A percentile compares a stretch with the other conserved stretches of the same genome.
Conservation (phyloP, 2,888 invertebrate species). For the Drosophila maculinotata region DNA sequence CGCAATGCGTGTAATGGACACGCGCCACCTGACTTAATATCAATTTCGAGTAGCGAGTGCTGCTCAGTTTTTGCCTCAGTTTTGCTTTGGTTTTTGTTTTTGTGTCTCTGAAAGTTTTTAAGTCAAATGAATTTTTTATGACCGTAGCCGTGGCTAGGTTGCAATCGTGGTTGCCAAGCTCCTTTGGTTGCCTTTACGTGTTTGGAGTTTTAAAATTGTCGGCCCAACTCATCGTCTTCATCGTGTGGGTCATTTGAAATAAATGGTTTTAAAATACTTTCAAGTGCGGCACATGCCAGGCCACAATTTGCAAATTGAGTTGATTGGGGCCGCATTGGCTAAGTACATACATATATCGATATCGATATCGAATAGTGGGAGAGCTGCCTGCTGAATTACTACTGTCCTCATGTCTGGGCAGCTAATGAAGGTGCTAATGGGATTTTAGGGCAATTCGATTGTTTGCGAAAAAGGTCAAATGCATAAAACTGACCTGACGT, state of each 20-base stretch:
- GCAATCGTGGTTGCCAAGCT: constrained; percentile 35
- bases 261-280: constrained; percentile 78
- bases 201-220: constrained; percentile 64
- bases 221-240: constrained; percentile 37
- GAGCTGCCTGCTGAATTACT: constrained; percentile 13
- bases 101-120: constrained; percentile 69
- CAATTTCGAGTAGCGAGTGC: constrained; percentile 59
- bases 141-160: constrained; percentile 29
- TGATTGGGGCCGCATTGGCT: constrained; percentile 23
- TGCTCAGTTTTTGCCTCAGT: constrained; percentile 26
- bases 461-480: constrained; percentile 15
- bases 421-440: constrained; percentile 53
- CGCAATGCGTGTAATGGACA: constrained; percentile 78
- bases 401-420: constrained; percentile 18
- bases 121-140: constrained; percentile 80
- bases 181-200: constrained; percentile 66
- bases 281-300: constrained; percentile 53
- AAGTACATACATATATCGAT: constrained; percentile 12
- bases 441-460: constrained; percentile 49
- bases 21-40: constrained; percentile 81
- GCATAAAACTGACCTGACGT: constrained; percentile 11
- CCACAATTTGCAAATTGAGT: constrained; percentile 70
- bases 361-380: not conserved
- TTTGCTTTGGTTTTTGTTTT: constrained; percentile 15
- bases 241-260: constrained; percentile 63